These are phyloP conservation scores for Taeniopygia guttata DNA, from an alignment of 2,797 vertebrate species.

Conservation along the genomic window DNA sequence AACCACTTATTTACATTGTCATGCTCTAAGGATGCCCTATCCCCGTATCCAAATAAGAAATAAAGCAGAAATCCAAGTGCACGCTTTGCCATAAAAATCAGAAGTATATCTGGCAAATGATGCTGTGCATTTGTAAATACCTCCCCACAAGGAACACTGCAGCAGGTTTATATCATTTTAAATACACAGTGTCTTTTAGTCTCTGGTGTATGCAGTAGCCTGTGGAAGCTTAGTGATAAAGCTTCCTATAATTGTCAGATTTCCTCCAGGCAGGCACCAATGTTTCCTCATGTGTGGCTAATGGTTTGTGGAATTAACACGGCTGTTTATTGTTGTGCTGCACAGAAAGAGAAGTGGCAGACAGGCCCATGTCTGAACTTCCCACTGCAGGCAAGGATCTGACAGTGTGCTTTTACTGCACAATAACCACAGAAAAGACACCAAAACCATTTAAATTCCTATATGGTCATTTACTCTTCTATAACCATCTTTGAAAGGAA, in stretches of 20 bases:
- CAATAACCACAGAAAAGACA: slow-evolving; percentile 26
- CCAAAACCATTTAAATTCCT: background rate
- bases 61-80: background rate
- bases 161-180: slow-evolving; percentile 55
- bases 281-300: slow-evolving; percentile 65
- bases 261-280: slow-evolving; percentile 63
- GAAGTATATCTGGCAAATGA: background rate
- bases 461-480: slow-evolving; percentile 20
- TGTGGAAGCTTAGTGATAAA: slow-evolving; percentile 60
- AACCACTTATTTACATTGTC: background rate
- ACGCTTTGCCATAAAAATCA: slow-evolving; percentile 12
- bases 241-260: slow-evolving; percentile 63
- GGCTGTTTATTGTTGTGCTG: slow-evolving; percentile 54
- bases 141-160: slow-evolving; percentile 28
- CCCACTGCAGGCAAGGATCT: slow-evolving; percentile 38
- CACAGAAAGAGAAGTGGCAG: slow-evolving; percentile 40
- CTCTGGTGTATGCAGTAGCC: slow-evolving; percentile 32
- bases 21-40: background rate
- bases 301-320: slow-evolving; percentile 54
- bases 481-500: slow-evolving; percentile 6
- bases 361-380: slow-evolving; percentile 1
- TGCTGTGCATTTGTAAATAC: background rate
- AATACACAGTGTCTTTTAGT: slow-evolving; percentile 23
- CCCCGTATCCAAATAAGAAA: background rate
- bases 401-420: background rate